Conservation (phyloP, 2,888 invertebrate species). For the Thera obeliscata region DNA sequence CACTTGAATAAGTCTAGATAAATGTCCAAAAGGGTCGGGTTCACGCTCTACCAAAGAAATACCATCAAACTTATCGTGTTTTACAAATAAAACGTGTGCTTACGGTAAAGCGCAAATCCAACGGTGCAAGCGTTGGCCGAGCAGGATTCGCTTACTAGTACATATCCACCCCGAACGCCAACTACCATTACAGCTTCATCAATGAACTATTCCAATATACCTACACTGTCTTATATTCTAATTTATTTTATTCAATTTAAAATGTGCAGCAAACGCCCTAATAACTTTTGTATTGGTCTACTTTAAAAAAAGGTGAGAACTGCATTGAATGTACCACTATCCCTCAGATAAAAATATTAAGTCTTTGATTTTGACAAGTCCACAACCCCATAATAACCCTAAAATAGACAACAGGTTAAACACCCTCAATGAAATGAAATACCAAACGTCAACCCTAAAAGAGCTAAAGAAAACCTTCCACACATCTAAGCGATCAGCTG, state of each 20-base stretch:
- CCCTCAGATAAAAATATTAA: no score
- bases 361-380: no score
- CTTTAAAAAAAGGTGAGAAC: no score
- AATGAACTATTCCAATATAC: constrained; percentile 14
- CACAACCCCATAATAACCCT: no score
- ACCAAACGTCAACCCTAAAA: no score
- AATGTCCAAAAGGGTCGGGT: constrained; percentile 7
- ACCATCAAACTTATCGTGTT: constrained; percentile 1
- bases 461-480: no score
- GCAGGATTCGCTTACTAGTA: constrained; percentile 2
- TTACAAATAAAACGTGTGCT: background rate
- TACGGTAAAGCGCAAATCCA: constrained; percentile 9
- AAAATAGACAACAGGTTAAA: no score
- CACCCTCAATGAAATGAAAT: no score
- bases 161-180: constrained; percentile 1
- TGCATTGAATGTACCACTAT: no score
- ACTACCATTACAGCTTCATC: constrained; percentile 4
- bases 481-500: no score
- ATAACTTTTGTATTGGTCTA: background rate
- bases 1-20: constrained; percentile 15
- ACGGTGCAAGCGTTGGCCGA: constrained; percentile 5
- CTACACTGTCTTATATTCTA: constrained; percentile 5
- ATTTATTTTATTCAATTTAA: constrained; percentile 3
- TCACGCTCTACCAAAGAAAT: constrained; percentile 9
- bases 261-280: constrained; percentile 17